Base-by-base conservation (phyloP, 2,888 invertebrate genomes). In the Lithophane leautieri region DNA sequence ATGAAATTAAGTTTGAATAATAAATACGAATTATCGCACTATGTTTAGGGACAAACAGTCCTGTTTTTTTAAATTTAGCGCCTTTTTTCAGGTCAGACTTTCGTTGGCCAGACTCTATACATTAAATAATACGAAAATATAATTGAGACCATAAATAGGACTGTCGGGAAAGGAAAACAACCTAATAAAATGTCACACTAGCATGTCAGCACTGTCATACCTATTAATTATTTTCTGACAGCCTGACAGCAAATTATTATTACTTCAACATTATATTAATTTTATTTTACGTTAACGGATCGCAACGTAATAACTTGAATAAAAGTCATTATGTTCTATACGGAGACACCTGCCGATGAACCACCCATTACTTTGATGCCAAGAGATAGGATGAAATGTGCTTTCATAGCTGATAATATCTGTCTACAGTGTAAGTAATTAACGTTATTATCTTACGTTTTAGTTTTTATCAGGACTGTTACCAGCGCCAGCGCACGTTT, bases 401-500 rank as follows among this genome's bases (percentile, higher is more conserved):
- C 75, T 0, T 89, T 89, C 71, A 88, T 94, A 25, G 81, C 91
- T 3, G 85, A 86, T 70, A 82, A 83, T 22, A 82, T 92, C 12
- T 85, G 91, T 0, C 0, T 91, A 6, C 93, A 94, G 78, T 92
- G 94, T 94, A 77, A 70, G 28, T 56, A 69, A 54, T 14, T 58
- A 62, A 65, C 12, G 34, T 28, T 62, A 22, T 16, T 6, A 28
- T 22, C 25, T 28, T 7, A 52, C 16, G 6, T 34, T n/a, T 34
- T 11, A 28, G 11, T 11, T 34, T 34, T 22, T 50, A 9, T 34
- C 22, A 22, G 8, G 22, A 22, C 14, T 16, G 44, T 8, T 28
- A 34, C 16, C 34, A 66, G 47, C 22, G 11, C 16, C 34, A 66
- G 47, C 22, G 11, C 9, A 11, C 28, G 6, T 50, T 22, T 22